Evolutionary conservation across 2,113 vertebrate genomes (phyloP).

Genomic region (Onychostoma macrolepis): DNA sequence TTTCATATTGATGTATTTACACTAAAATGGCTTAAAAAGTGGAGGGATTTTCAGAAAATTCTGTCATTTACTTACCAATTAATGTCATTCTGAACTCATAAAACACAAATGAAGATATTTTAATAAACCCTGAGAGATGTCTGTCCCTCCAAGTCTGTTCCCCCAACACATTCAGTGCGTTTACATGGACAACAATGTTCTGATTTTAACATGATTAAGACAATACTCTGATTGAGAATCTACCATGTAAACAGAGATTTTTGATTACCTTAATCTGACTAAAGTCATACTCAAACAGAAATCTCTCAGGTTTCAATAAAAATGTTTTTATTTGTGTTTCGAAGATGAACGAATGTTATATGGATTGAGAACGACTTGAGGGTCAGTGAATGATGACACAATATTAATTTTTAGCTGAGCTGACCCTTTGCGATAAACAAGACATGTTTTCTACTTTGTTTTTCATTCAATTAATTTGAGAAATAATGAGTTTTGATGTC

Average conservation of each 20-base stretch:
- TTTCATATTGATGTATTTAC: not conserved
- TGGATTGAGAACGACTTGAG: not conserved
- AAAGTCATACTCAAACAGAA: not conserved
- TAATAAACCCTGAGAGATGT: not conserved
- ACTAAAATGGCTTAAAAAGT: not conserved
- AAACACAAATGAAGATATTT: not conserved
- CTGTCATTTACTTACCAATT: not conserved
- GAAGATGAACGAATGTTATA: not conserved
- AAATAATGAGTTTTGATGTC: not conserved
- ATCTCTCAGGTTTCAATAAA: not conserved
- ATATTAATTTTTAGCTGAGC: not conserved
- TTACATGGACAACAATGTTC: too few relatives aligned
- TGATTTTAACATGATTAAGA: too few relatives aligned
- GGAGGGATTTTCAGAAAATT: not conserved
- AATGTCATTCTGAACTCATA: too few relatives aligned
- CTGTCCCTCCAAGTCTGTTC: not conserved
- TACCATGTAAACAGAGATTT: too few relatives aligned
- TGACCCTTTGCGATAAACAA: not conserved
- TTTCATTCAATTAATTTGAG: too few relatives aligned
- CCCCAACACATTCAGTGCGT: not conserved
- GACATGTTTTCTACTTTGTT: too few relatives aligned
- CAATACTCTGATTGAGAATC: too few relatives aligned
- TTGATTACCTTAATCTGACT: too few relatives aligned
- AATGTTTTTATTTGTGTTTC: not conserved
- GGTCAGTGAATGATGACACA: not conserved